Base-by-base conservation (phyloP, 1,140 invertebrate genomes). In the Cyrtorhinus lividipennis region DNA sequence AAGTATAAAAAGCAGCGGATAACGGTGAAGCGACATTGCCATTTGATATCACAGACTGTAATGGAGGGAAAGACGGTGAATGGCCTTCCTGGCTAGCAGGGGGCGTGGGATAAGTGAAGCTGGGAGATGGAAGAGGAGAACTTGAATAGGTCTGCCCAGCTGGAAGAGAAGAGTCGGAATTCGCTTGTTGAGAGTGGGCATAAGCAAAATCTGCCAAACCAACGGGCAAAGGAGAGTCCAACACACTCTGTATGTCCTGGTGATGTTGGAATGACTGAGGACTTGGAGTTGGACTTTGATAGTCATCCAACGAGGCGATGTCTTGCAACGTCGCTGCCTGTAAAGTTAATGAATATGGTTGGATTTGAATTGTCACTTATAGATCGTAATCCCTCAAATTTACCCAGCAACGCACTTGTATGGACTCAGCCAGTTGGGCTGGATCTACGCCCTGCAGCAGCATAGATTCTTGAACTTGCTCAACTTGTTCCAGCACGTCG, bases 71-170 rank as follows among this genome's bases (percentile, higher is more conserved):
- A 25, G 76, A 76, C 5, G 82, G 82, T 64, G 80, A 83, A 65
- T 82, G 79, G 18, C 86, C 87, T 73, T 90, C 88, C 67, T 89
- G 86, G 67, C 86, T 89, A 0, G 87, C 87, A 15, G 86, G 86
- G 57, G 87, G 87, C 2, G 88, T 89, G 10, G 88, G 87, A 72
- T 90, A 90, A 10, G 86, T 83, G 66, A 87, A 82, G 63, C 81
- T 83, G 0, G 83, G 83, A n/a, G 86, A 88, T 10, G 84, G 80
- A 61, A 86, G 70, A 0, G 84, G 81, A 38, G 81, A 81, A 25
- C 75, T 73, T 5, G 64, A 57, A 69, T 79, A 68, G 1, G 77
- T 78, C 61, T 78, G 77, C n/a, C 27, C 24, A 1, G 76, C 73
- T 23, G 76, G 73, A 56, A 78, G 70, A 53, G 69, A 71, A 1